Percentiles rank a stretch among this genome's conserved stretches.
phyloP scores from a whole-genome alignment of 2,113 vertebrate genomes.

The Phyllostomus hastatus region DNA sequence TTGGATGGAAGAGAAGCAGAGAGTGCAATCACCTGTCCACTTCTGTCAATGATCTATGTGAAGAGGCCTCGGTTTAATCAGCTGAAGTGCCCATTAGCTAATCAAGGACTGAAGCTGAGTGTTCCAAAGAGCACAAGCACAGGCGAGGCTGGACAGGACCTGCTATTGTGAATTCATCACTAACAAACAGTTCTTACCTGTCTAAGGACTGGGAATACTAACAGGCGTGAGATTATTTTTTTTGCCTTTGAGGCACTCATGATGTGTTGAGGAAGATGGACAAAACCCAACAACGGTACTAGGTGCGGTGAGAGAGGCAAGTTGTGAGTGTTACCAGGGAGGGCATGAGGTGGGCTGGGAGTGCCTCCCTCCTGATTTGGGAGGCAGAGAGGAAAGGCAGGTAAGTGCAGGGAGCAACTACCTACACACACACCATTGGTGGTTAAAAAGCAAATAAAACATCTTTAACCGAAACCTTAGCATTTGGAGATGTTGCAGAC shows the following conservation, averaged over 20 bases:
- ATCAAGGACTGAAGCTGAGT: not conserved
- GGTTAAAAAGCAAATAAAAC: not conserved
- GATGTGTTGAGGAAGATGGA: not conserved
- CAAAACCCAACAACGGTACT: not conserved
- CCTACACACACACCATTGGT: too few species aligned
- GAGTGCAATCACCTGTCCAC: accelerated
- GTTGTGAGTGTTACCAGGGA: accelerated
- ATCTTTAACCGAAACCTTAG: not conserved
- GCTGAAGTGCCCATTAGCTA: not conserved
- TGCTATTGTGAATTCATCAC: not conserved
- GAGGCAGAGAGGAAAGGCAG: not conserved
- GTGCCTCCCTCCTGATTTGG: not conserved
- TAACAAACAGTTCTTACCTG: not conserved
- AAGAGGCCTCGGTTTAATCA: not conserved
- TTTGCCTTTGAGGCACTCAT: not conserved
- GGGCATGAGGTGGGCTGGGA: not conserved
- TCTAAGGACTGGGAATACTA: not conserved
- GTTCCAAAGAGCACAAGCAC: not conserved
- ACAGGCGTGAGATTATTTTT: not conserved
- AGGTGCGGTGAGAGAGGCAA: not conserved
- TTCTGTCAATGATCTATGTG: not conserved
- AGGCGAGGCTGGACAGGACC: not conserved
- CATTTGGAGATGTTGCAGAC: not conserved
- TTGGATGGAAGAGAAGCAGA: not conserved
- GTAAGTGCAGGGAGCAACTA: not conserved